Percentiles rank a stretch among this genome's conserved stretches.
Conservation (phyloP, 2,113 vertebrate genomes). For the Gobio gobio region DNA sequence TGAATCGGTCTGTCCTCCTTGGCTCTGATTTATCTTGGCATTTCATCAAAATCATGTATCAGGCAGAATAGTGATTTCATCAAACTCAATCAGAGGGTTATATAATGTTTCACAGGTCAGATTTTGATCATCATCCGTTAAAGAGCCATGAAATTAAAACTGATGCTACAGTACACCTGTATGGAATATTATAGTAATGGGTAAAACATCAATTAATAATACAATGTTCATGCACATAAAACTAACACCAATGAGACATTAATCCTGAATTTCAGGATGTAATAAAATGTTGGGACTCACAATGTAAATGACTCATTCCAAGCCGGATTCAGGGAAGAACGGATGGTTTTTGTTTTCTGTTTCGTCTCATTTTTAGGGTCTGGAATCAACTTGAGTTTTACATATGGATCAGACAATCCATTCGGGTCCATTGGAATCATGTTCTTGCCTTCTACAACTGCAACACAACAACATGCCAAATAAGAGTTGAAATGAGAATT, state of each 20-base stretch:
- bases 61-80: no score
- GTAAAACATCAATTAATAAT: not conserved
- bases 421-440: slow-evolving; percentile 99
- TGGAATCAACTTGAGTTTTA: slow-evolving; percentile 96
- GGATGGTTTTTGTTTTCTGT: slow-evolving; percentile 97
- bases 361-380: slow-evolving; percentile 98
- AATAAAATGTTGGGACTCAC: slow-evolving; percentile 77
- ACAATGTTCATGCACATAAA: not conserved
- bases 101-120: not conserved
- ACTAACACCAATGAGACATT: not conserved
- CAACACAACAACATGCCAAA: slow-evolving; percentile 48
- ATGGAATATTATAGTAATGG: not conserved
- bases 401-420: slow-evolving; percentile 94
- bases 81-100: not conserved
- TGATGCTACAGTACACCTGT: not conserved
- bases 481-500: not conserved
- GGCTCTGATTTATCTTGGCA: no score
- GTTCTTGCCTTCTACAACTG: slow-evolving; percentile 92
- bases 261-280: not conserved
- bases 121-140: not conserved
- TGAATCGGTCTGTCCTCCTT: not conserved
- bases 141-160: not conserved
- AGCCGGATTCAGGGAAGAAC: slow-evolving; percentile 89
- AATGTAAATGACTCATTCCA: slow-evolving; percentile 94
- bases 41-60: no score